Base-by-base conservation (phyloP, 2,113 vertebrate species). In the Dipodomys ordii region DNA sequence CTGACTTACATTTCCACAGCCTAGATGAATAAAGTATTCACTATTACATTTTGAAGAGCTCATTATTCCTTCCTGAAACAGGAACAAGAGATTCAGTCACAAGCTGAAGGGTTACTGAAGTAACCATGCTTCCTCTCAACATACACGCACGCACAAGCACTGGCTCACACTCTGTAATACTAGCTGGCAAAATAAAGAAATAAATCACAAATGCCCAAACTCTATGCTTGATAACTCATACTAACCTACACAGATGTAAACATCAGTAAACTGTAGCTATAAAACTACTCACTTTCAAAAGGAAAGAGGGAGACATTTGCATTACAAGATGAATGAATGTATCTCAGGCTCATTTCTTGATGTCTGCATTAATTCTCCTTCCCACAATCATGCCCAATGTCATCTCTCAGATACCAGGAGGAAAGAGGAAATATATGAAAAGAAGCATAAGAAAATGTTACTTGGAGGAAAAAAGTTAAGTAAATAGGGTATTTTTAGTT, bases 1-100 rank as follows among this genome's bases (percentile, higher is more conserved):
- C 87, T 87, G 81, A 6, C 0, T 53, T 64, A 35, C 49, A 93
- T 68, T 90, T 97, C n/a, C 78, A 53, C 3, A 46, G 3, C 69
- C 44, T 15, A 49, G 11, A 85, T 72, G 68, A 96, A 96, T 79
- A 79, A 96, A 96, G 74, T 39, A 68, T 28, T 46, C 83, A 44
- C 32, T 28, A 13, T 4, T 83, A 27, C 46, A 76, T 44, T 71
- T 22, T 73, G 64, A 77, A 97, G 30, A 65, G 71, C 25, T 83
- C 39, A 91, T 69, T 62, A 82, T 65, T 57, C 84, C 9, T 92
- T 69, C 32, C 69, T 68, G 30, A 57, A 90, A 16, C 1, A 39
- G 78, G 64, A 96, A 90, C 73, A 94, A 78, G 5, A 4, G 35
- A 81, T 65, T 78, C 85, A 83, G 89, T 94, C 86, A 88, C 15